Evolutionary conservation across 1,140 invertebrate genomes (phyloP).

Genomic region (Sogatella furcifera): DNA sequence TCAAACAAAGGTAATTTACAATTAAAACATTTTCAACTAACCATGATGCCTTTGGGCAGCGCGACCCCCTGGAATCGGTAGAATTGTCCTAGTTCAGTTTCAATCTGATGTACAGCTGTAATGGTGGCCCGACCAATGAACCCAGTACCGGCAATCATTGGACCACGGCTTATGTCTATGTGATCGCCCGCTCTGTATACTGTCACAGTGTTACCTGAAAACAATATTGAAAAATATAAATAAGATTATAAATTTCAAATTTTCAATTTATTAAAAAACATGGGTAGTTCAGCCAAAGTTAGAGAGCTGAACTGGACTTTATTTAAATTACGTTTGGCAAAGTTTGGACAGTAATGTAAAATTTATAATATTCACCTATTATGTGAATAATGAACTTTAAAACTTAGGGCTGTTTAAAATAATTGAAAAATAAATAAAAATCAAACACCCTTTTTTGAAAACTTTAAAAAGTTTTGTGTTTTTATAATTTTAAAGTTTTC

Average conservation of each 20-base stretch:
- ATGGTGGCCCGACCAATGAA: constrained; percentile 65
- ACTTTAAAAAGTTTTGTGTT: no score
- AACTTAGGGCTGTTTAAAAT: no score
- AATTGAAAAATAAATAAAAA: no score
- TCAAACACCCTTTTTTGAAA: no score
- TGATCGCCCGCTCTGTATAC: constrained; percentile 75
- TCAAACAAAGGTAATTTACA: no score
- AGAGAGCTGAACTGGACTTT: no score
- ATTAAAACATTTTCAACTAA: constrained; percentile 26
- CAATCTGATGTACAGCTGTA: constrained; percentile 55
- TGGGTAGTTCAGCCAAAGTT: not conserved
- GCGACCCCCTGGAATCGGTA: constrained; percentile 85
- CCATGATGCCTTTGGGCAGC: constrained; percentile 58
- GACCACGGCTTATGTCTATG: constrained; percentile 84
- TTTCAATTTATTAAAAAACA: not conserved
- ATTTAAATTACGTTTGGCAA: no score
- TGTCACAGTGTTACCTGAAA: constrained; percentile 40
- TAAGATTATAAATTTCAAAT: constrained; percentile 1
- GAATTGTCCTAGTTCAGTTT: constrained; percentile 45
- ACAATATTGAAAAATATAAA: constrained; percentile 4
- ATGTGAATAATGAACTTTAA: no score
- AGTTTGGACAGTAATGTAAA: no score
- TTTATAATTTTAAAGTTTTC: no score
- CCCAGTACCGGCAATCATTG: constrained; percentile 67
- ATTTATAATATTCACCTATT: no score